Evolutionary conservation across 2,888 invertebrate species (phyloP), one percentile per base, ranked within the genome.

Genomic region (Oxystoma pomonae): DNA sequence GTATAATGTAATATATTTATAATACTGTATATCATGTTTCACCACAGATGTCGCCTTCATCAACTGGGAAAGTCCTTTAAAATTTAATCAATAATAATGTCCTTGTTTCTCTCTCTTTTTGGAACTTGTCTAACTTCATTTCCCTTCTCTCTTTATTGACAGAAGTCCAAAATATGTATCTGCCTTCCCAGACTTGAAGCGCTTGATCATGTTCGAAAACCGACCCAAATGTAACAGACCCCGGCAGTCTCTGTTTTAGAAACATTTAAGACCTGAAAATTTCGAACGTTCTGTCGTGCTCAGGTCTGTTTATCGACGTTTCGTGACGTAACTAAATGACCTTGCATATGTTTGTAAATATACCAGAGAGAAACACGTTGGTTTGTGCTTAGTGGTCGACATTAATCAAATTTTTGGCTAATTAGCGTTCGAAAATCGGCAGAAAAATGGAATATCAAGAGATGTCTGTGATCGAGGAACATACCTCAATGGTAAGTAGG

Each of bases 321-420:
- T 55, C 20, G 64, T 78, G 77, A 80, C 81, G 70, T 78, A 77
- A 80, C 81, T 70, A 70, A 78, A 69, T 87, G 88, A 87, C 87
- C 87, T 88, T 88, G 88, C 85, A 80, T 73, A 80, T 88, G 86
- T 88, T 89, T 88, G 88, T 88, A 89, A 89, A 89, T 88, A 88
- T 84, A 85, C 83, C 71, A 75, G 83, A 85, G 86, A 75, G 83
- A 85, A 86, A 81, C 85, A 85, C 85, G 83, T 80, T 81, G 74
- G 72, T 74, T 73, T 71, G 67, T 70, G 70, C 59, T 55, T 60
- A 67, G 65, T 69, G 66, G 56, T 63, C 59, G 49, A 61, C n/a
- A 65, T 70, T 67, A 67, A 66, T 66, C 58, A 58, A 61, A 69
- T 63, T 69, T 74, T 68, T 21, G 35, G 52, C 35, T 55, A 59